Evolutionary conservation across 1,140 invertebrate species (phyloP).

Genomic region (Telenomus remus): DNA sequence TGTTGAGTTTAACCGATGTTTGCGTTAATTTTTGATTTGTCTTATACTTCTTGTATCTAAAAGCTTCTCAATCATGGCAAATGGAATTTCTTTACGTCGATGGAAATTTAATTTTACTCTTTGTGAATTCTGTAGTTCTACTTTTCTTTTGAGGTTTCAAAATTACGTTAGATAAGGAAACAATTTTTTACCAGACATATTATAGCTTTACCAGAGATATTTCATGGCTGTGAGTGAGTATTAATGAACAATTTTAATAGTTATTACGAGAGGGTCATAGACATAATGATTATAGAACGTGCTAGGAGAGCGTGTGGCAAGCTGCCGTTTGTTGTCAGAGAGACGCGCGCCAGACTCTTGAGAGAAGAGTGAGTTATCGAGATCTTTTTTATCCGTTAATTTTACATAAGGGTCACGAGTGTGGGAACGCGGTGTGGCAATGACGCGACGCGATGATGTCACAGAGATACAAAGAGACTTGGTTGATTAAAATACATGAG

Average conservation of each 20-base stretch:
- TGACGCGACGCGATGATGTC: conserved; percentile 70
- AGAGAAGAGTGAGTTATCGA: conserved; percentile 26
- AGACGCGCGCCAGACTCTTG: conserved; percentile 10
- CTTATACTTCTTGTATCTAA: no score
- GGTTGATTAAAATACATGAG: conserved; percentile 63
- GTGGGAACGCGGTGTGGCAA: conserved; percentile 64
- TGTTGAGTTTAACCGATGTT: no score
- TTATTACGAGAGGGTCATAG: background rate
- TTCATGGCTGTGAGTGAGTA: background rate
- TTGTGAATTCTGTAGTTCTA: no score
- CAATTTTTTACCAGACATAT: no score
- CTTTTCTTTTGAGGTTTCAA: no score
- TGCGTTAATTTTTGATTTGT: no score
- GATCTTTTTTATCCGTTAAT: conserved; percentile 51
- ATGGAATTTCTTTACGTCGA: no score
- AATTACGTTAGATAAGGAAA: no score
- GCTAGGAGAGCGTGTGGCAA: conserved; percentile 22
- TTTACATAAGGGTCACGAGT: conserved; percentile 57
- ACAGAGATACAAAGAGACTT: conserved; percentile 54
- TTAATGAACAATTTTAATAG: background rate
- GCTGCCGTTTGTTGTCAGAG: conserved; percentile 13
- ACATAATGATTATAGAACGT: conserved; percentile 7
- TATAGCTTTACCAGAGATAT: no score
- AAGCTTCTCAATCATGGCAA: no score
- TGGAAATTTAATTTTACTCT: no score